A percentile compares a stretch with the other conserved stretches of the same genome.
Conservation (phyloP, 2,797 vertebrate genomes). For the Mormyrus proboscirostris region DNA sequence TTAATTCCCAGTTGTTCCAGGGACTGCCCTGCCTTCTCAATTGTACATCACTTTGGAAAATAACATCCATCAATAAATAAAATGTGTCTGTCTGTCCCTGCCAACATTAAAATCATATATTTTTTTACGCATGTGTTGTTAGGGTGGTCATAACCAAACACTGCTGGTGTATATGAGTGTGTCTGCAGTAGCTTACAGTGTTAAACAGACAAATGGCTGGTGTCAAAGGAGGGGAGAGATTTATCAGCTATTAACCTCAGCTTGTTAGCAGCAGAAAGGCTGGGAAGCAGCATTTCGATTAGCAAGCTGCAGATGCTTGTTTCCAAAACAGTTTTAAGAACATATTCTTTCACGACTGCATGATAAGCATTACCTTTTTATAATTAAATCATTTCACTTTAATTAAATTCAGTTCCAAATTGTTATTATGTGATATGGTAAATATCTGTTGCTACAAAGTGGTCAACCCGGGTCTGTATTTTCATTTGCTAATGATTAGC, state of each 20-base stretch:
- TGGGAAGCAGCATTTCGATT: neutral
- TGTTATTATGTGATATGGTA: slow-evolving; percentile 15
- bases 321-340: neutral
- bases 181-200: neutral
- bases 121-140: neutral
- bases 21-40: neutral
- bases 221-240: neutral
- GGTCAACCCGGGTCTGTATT: neutral
- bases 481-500: slow-evolving; percentile 1
- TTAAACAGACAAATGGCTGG: neutral
- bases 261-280: neutral
- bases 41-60: neutral
- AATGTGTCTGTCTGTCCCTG: neutral
- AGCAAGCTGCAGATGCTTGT: neutral
- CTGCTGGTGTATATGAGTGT: neutral
- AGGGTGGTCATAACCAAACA: neutral
- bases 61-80: neutral
- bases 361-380: slow-evolving; percentile 1
- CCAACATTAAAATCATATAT: neutral
- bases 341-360: neutral
- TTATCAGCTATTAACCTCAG: neutral
- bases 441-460: neutral
- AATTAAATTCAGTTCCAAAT: slow-evolving; percentile 6
- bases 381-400: slow-evolving; percentile 7
- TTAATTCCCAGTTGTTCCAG: neutral